Conservation (phyloP, 2,888 invertebrate species). For the Himalopsyche anomala region DNA sequence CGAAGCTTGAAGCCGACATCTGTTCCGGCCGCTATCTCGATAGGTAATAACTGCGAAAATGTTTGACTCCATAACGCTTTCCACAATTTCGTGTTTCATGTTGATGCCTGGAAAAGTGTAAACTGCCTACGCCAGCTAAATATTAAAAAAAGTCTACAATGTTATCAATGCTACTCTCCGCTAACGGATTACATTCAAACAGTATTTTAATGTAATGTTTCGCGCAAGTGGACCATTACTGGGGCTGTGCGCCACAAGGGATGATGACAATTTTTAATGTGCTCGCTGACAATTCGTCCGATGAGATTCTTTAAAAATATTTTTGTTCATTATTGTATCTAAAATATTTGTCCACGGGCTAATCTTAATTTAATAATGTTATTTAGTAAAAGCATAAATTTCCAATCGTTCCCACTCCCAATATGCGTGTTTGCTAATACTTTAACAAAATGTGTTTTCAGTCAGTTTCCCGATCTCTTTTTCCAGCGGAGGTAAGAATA, state of each 20-base stretch:
- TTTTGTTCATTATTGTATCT: too few relatives aligned
- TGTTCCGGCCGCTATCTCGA: constrained; percentile 8
- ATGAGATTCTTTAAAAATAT: too few relatives aligned
- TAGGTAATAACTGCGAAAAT: constrained; percentile 18
- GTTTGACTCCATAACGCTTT: constrained; percentile 26
- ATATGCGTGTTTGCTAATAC: too few relatives aligned
- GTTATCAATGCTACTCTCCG: background rate
- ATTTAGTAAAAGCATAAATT: too few relatives aligned
- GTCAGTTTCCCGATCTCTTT: too few relatives aligned
- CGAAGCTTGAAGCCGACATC: background rate
- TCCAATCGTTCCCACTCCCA: too few relatives aligned
- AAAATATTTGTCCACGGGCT: too few relatives aligned
- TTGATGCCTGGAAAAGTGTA: constrained; percentile 15
- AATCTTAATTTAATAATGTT: too few relatives aligned
- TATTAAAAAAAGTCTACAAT: constrained; percentile 23
- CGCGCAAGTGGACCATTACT: constrained; percentile 15
- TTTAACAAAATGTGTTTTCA: too few relatives aligned
- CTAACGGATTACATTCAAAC: constrained; percentile 25
- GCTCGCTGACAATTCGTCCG: too few relatives aligned
- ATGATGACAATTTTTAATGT: too few relatives aligned
- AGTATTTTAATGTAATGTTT: background rate
- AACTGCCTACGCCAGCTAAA: background rate
- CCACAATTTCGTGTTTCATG: constrained; percentile 4
- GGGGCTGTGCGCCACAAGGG: background rate
- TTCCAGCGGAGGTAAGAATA: too few relatives aligned